A percentile compares a stretch with the other conserved stretches of the same genome.
Evolutionary conservation across 2,113 vertebrate genomes (phyloP).

Genomic region (Fregetta grallaria): DNA sequence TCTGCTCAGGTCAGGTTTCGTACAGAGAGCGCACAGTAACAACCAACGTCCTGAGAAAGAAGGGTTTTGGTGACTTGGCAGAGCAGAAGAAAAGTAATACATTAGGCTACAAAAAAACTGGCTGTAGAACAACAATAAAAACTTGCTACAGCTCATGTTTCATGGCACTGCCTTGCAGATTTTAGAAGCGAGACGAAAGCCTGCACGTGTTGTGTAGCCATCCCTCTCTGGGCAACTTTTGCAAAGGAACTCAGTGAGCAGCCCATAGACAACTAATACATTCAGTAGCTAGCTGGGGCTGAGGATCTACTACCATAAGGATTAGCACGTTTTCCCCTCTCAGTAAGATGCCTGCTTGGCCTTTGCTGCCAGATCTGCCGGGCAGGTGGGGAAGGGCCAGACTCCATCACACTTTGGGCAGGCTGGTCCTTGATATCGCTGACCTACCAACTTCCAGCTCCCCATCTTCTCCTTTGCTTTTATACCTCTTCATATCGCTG

Average conservation of each 20-base stretch:
- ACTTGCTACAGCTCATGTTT: neutral
- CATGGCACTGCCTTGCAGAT: neutral
- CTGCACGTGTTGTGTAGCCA: too few relatives aligned
- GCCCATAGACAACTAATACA: too few relatives aligned
- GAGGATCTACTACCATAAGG: neutral
- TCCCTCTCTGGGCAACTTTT: neutral
- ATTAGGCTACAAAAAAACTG: neutral
- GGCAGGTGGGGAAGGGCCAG: neutral
- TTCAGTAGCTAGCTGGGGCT: neutral
- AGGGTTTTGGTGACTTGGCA: neutral
- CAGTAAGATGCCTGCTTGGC: rapidly evolving
- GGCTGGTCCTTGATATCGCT: neutral
- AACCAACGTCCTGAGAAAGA: neutral
- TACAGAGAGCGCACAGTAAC: neutral
- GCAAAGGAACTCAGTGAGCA: neutral
- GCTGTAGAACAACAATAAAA: neutral
- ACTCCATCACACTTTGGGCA: neutral
- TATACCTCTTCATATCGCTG: neutral
- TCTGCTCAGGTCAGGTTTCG: neutral
- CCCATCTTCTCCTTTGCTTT: neutral
- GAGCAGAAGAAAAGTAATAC: neutral
- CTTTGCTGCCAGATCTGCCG: neutral
- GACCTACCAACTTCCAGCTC: neutral
- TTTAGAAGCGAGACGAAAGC: neutral
- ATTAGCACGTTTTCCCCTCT: neutral